Conservation (phyloP, 1,140 invertebrate genomes). For the Tetramorium simillimum region DNA sequence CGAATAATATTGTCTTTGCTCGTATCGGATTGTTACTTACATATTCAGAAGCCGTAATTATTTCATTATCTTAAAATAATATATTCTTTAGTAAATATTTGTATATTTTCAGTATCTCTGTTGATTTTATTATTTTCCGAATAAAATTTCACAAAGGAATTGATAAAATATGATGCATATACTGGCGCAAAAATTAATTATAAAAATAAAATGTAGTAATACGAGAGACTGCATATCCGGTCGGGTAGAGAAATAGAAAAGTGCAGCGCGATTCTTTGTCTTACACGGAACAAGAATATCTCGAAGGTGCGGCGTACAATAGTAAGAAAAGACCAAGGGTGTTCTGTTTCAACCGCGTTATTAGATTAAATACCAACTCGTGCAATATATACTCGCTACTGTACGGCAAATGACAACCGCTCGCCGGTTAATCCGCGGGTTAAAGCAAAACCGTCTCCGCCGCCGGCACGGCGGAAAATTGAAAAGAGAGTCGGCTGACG, state of each 20-base stretch:
- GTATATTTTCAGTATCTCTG: background rate
- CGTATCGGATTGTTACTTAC: background rate
- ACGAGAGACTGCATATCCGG: background rate
- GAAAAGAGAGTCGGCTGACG: constrained; percentile 57
- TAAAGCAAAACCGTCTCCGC: constrained; percentile 30
- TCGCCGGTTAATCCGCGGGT: constrained; percentile 64
- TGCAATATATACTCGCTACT: constrained; percentile 25
- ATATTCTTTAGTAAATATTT: background rate
- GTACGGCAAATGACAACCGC: constrained; percentile 36
- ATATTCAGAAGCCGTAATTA: background rate
- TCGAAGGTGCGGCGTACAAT: constrained; percentile 39
- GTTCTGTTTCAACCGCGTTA: constrained; percentile 43
- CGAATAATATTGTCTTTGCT: background rate
- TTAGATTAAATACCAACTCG: constrained; percentile 67
- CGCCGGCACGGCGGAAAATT: constrained; percentile 51
- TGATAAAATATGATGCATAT: background rate
- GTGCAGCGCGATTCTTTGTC: background rate
- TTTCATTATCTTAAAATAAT: background rate
- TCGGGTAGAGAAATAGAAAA: background rate
- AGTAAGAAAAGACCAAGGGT: constrained; percentile 44
- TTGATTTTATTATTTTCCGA: background rate
- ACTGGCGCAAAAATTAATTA: background rate
- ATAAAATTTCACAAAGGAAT: background rate
- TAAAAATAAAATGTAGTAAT: background rate
- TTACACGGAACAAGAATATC: constrained; percentile 36